Percentiles rank a stretch among this genome's conserved stretches.
phyloP scores from a whole-genome alignment of 2,113 vertebrate species.

The Chaetops frenatus region DNA sequence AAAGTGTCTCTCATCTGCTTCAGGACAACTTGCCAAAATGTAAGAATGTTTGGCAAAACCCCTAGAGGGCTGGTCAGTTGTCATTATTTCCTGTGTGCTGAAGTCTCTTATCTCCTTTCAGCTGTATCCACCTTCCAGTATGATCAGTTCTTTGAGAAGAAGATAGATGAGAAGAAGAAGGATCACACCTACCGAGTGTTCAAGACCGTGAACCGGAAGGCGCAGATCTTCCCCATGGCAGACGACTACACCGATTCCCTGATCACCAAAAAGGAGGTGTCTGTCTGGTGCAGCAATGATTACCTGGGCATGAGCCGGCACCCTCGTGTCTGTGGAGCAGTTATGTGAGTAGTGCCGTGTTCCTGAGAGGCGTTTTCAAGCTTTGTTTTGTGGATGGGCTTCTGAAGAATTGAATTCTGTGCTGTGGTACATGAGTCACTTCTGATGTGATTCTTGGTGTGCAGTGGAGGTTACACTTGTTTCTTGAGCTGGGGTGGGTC shows the following conservation, averaged over 20 bases:
- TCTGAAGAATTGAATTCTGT: background rate
- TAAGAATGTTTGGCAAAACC: conserved; percentile 55
- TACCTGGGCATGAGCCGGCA: conserved; percentile 98
- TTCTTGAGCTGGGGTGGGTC: background rate
- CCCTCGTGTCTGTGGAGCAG: conserved; percentile 83
- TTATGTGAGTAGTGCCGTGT: conserved; percentile 78
- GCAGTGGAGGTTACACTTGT: background rate
- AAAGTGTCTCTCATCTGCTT: conserved; percentile 88
- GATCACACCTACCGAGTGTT: conserved; percentile 96
- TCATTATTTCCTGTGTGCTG: background rate
- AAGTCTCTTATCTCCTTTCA: conserved; percentile 6
- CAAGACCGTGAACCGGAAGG: conserved; percentile 93
- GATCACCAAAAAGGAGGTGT: conserved; percentile 83
- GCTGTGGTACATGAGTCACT: background rate
- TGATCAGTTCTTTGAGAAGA: conserved; percentile 92
- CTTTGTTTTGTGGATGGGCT: background rate
- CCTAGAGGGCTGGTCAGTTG: background rate
- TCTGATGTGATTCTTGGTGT: background rate
- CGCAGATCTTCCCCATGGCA: conserved; percentile 90
- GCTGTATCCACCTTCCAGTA: conserved; percentile 87
- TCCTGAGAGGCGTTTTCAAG: background rate
- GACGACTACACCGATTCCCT: conserved; percentile 85
- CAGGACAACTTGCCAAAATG: conserved; percentile 92
- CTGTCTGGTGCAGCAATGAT: conserved; percentile 97
- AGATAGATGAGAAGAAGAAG: conserved; percentile 91